Evolutionary conservation across 2,113 vertebrate species (phyloP), one percentile per base, ranked within the genome.

Genomic region (Rhinoderma darwinii): DNA sequence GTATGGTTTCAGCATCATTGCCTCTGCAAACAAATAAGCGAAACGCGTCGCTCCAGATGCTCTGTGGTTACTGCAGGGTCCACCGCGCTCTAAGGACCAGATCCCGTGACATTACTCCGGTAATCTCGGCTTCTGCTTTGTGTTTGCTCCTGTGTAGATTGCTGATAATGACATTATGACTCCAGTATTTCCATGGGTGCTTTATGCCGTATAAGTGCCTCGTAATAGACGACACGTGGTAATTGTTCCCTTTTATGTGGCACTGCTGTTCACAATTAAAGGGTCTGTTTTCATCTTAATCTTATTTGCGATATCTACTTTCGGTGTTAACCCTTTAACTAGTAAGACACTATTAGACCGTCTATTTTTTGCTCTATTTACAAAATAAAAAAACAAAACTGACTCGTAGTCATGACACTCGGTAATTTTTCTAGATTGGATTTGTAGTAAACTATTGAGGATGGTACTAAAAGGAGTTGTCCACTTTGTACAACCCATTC

Each of bases 81-180:
- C 51, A 0, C 25, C 9, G 35, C 32, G 22, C 68, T 27, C 54
- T 56, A 50, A n/a, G 70, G 66, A 17, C 14, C 50, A 27, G 35
- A 11, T 66, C 84, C 27, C 30, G 30, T 77, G 73, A 85, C 84
- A 66, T 78, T 43, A 68, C 56, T 25, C 56, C 43, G 27, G 44
- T 39, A 37, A 37, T 73, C 2, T 15, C 4, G 41, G 43, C 74
- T 44, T 20, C 84, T 78, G 84, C 37, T 68, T 66, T 86, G 14
- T 66, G 51, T 76, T 84, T 76, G 47, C 54, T 37, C 15, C 44
- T n/a, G 37, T 73, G 66, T 84, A 84, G 75, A 74, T 84, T 18
- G 35, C 25, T 63, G 70, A 61, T 84, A 84, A 84, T 76, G 37
- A 32, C 72, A 86, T 86, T 77, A 86, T 27, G 39, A 12, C 74